Evolutionary conservation across 1,140 invertebrate genomes (phyloP), one percentile per base, ranked within the genome.

Genomic region (Lethocerus indicus): DNA sequence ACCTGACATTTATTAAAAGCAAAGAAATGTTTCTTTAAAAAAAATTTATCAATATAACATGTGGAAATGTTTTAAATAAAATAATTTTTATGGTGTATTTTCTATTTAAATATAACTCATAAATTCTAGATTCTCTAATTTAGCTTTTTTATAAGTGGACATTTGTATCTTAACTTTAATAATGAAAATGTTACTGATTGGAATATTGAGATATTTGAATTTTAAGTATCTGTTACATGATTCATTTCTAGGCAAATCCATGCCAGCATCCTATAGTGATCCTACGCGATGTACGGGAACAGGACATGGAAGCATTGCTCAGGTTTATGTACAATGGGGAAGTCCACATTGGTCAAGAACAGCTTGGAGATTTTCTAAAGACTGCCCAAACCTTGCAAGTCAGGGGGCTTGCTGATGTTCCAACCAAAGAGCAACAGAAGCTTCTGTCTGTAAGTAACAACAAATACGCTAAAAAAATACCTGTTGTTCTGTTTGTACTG

Each of bases 251-350:
- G 73, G 83, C 84, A 23, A 92, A 92, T 67, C 88, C 88, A 54
- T 93, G 87, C 66, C 84, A 89, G 62, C 88, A 93, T 66, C 89
- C 88, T 18, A 92, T 93, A 59, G 83, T 94, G 53, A 92, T 92
- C 58, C 68, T 93, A 42, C 75, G 86, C 60, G 88, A 92, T 64
- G 84, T 93, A 2, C 76, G 81, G 49, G 78, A 86, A 59, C 77
- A 85, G 58, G 87, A 91, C 60, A 86, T 92, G 71, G 86, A 91
- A 63, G 87, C 85, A 56, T 71, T 94, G 53, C 71, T 94, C 58
- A 80, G 78, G 63, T 93, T 93, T 69, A 92, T 93, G 87, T 94
- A 93, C 65, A 84, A 89, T 65, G 88, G 88, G 36, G 88, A 93
- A 69, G 88, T 94, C 3, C 83, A 89, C 63, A 85, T 92, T 53